Base-by-base conservation (phyloP, 1,140 invertebrate species). In the Acromyrmex echinatior region DNA sequence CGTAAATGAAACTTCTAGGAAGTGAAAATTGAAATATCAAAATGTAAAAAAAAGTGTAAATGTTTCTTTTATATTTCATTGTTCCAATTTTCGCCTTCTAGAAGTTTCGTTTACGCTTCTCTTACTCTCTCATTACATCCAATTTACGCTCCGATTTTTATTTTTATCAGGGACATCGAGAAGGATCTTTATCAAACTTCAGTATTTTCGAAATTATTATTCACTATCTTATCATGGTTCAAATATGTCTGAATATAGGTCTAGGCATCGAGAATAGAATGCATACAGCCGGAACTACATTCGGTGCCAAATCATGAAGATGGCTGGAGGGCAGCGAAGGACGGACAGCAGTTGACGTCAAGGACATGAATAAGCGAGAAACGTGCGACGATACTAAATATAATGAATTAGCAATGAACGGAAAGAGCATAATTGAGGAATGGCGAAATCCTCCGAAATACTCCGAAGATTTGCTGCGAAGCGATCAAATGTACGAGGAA, bases 261-360 rank as follows among this genome's bases (percentile, higher is more conserved):
- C 68, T 94, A 70, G 93, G 93, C 10, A 90, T 95, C 68, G 95
- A 95, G 78, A 95, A 95, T 66, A 91, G 93, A 49, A 93, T 95
- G 88, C 91, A 94, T 60, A 94, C 93, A 91, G 88, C 90, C 0
- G 92, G 92, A 21, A 94, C 93, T 35, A 95, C 94, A 0, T 95
- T 95, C 70, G 93, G 92, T 28, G 89, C 92, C 16, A 95, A 95
- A 82, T 95, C 95, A 91, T 95, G 95, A 95, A 95, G 92, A 86
- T 95, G 95, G 95, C 93, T 93, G 78, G 94, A 93, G 94, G 95
- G 93, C 94, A 95, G 92, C 87, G 92, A 93, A 91, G 92, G 90
- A 87, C 89, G 66, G 65, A 82, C 85, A 74, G 84, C 89, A 31
- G 45, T 66, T 10, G 87, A 90, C 10, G 14, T 68, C n/a, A 85